Evolutionary conservation across 1,140 invertebrate genomes (phyloP).

Genomic region (Subanguina moxae): DNA sequence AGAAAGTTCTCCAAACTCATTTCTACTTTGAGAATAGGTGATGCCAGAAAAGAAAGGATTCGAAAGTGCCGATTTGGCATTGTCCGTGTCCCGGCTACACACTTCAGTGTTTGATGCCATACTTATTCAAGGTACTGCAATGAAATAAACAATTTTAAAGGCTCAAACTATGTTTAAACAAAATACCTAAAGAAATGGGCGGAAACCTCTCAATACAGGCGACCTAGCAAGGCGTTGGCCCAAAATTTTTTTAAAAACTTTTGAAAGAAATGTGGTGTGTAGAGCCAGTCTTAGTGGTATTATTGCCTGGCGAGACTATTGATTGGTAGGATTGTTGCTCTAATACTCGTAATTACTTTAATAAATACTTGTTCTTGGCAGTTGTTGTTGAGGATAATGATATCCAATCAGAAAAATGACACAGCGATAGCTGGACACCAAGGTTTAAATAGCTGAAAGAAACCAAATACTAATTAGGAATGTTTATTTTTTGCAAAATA

Average conservation of each 20-base stretch:
- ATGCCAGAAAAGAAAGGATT: constrained; percentile 1
- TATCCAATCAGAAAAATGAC: too few species aligned
- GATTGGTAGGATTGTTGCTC: too few species aligned
- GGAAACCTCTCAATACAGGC: background rate
- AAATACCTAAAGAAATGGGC: constrained; percentile 1
- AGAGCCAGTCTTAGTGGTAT: too few species aligned
- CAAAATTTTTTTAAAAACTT: background rate
- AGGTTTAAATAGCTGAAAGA: too few species aligned
- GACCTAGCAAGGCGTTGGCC: background rate
- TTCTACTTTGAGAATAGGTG: background rate
- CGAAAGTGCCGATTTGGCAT: background rate
- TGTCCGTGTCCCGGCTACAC: background rate
- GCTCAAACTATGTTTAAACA: background rate
- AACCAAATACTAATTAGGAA: too few species aligned
- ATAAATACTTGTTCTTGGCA: too few species aligned
- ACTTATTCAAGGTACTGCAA: background rate
- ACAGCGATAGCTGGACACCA: too few species aligned
- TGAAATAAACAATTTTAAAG: background rate
- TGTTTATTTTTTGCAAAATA: too few species aligned
- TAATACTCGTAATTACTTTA: too few species aligned
- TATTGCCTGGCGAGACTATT: too few species aligned
- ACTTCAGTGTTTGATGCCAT: background rate
- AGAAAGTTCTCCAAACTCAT: background rate
- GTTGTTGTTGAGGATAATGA: too few species aligned
- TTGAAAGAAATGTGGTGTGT: too few species aligned